These are phyloP conservation scores for Centrocercus urophasianus DNA, from an alignment of 2,113 vertebrate species.

Conservation along the genomic window DNA sequence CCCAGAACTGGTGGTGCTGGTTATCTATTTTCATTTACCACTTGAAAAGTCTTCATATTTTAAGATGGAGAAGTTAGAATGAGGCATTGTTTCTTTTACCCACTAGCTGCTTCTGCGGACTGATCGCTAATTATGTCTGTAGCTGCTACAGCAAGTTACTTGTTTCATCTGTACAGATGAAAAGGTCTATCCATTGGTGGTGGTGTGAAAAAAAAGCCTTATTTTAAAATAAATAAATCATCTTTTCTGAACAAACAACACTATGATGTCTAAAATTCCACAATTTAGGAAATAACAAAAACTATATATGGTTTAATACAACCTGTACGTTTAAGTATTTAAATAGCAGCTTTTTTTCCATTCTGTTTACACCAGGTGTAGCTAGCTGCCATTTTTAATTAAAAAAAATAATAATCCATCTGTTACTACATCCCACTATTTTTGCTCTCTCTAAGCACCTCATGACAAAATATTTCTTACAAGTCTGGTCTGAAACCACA, in stretches of 20 bases:
- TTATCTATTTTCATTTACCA: conserved; percentile 26
- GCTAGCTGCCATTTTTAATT: not conserved
- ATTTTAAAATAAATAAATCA: not conserved
- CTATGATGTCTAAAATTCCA: not conserved
- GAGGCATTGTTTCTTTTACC: not conserved
- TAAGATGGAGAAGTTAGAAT: not conserved
- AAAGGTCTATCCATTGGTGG: not conserved
- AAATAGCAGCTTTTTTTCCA: not conserved
- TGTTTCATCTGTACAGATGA: not conserved
- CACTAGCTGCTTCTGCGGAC: not conserved
- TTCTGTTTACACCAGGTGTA: not conserved
- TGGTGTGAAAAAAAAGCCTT: not conserved
- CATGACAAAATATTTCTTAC: not conserved
- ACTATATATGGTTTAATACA: not conserved
- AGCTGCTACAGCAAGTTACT: not conserved
- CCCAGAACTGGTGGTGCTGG: not conserved
- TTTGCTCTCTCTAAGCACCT: not conserved
- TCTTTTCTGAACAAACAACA: not conserved
- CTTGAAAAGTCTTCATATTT: not conserved
- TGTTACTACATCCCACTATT: not conserved
- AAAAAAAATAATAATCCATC: not conserved
- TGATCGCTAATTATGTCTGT: conserved; percentile 20
- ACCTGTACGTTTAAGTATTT: not conserved
- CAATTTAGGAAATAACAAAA: conserved; percentile 26
- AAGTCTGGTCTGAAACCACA: not conserved